Evolutionary conservation across 2,888 invertebrate genomes (phyloP).

Genomic region (Globia sparganii): DNA sequence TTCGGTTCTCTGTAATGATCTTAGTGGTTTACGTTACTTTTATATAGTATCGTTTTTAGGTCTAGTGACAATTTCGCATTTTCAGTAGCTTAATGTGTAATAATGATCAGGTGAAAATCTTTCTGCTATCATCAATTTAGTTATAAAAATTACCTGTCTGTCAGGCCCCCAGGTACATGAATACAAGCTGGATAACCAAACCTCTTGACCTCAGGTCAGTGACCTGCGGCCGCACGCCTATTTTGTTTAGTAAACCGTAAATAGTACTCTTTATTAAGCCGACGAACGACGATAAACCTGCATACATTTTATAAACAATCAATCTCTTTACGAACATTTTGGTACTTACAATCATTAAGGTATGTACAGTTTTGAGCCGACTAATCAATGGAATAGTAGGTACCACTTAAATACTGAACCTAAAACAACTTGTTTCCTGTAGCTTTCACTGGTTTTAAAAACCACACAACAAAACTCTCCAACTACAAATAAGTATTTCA

Average conservation of each 20-base stretch:
- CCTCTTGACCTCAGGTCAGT: slow-evolving; percentile 27
- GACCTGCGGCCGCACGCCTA: slow-evolving; percentile 25
- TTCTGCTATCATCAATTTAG: neutral
- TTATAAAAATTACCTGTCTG: neutral
- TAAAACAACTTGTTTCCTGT: neutral
- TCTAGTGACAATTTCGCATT: neutral
- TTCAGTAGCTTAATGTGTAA: neutral
- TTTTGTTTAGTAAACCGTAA: neutral
- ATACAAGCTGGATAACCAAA: neutral
- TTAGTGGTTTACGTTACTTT: neutral
- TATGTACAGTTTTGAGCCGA: neutral
- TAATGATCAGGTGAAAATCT: neutral
- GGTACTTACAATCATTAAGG: neutral
- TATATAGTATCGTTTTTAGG: neutral
- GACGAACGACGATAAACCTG: neutral
- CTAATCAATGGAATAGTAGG: neutral
- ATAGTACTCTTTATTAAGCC: neutral
- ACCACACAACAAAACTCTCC: neutral
- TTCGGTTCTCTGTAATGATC: slow-evolving; percentile 35
- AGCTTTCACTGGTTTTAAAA: neutral
- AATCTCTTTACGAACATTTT: neutral
- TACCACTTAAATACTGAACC: neutral
- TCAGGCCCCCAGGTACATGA: neutral
- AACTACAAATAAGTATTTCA: slow-evolving; percentile 20
- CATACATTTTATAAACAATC: neutral